Percentiles rank a stretch among this genome's conserved stretches.
phyloP scores from a whole-genome alignment of 1,140 invertebrate genomes.

The Solenopsis invicta region DNA sequence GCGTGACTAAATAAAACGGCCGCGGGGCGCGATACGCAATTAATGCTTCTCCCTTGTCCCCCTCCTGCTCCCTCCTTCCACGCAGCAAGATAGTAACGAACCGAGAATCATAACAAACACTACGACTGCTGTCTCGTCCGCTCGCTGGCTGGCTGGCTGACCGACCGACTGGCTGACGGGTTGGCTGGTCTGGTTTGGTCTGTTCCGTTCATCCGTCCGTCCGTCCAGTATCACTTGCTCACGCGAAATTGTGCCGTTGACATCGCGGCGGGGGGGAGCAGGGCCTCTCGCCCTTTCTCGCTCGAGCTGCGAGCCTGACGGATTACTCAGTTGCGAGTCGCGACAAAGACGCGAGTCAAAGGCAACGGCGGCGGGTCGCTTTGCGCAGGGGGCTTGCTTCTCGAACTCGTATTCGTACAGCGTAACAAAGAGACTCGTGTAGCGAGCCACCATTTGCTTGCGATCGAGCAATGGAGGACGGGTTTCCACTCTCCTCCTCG shows the following conservation, averaged over 20 bases:
- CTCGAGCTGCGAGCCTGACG: not conserved
- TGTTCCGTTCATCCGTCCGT: constrained; percentile 41
- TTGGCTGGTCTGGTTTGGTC: not conserved
- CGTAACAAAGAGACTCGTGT: constrained; percentile 77
- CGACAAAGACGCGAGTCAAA: not conserved
- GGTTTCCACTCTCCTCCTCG: constrained; percentile 76
- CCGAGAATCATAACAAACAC: constrained; percentile 77
- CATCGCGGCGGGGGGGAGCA: constrained; percentile 29
- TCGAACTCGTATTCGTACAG: constrained; percentile 52
- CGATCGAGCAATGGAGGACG: constrained; percentile 84
- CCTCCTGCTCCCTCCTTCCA: constrained; percentile 1
- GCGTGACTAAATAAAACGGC: constrained; percentile 69
- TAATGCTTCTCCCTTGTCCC: constrained; percentile 64
- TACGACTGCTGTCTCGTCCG: constrained; percentile 49
- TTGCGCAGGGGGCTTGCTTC: not conserved
- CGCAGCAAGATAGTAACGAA: constrained; percentile 73
- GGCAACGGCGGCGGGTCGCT: not conserved
- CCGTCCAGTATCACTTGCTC: constrained; percentile 55
- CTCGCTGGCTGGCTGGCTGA: not conserved
- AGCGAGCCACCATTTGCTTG: constrained; percentile 83
- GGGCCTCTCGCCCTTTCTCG: constrained; percentile 3
- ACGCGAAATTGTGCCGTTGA: constrained; percentile 73
- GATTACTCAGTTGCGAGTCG: constrained; percentile 53
- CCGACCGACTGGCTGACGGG: not conserved
- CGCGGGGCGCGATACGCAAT: constrained; percentile 75